Conservation (phyloP, 2,113 vertebrate species). For the Miniopterus natalensis region DNA sequence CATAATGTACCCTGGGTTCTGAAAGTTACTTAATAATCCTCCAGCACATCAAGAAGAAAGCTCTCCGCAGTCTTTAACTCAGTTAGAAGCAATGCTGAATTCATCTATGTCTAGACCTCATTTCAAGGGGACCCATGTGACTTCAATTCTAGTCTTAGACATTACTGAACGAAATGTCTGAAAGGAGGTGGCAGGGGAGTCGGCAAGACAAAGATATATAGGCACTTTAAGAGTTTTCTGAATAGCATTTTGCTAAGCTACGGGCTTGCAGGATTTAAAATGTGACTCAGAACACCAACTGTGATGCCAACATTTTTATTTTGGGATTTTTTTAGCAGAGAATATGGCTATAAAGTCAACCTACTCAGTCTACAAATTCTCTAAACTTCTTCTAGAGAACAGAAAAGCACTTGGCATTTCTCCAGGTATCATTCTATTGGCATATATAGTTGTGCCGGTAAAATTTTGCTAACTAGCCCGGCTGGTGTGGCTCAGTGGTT, state of each 20-base stretch:
- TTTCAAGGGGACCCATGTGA: background rate
- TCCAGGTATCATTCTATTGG: slow-evolving; percentile 67
- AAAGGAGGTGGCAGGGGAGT: slow-evolving; percentile 17
- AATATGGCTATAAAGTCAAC: slow-evolving; percentile 75
- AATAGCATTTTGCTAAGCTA: slow-evolving; percentile 74
- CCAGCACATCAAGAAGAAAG: background rate
- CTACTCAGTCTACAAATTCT: slow-evolving; percentile 68
- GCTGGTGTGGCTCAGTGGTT: too few relatives aligned
- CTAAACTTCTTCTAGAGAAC: slow-evolving; percentile 66
- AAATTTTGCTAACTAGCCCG: slow-evolving; percentile 33
- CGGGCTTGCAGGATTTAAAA: slow-evolving; percentile 71
- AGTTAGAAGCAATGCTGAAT: background rate
- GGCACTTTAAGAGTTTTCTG: slow-evolving; percentile 63
- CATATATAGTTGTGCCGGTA: slow-evolving; percentile 59
- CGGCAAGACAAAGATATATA: slow-evolving; percentile 19
- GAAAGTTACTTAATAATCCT: background rate
- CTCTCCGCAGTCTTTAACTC: background rate
- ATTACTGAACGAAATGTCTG: slow-evolving; percentile 27
- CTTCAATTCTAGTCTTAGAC: slow-evolving; percentile 46
- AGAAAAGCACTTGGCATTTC: slow-evolving; percentile 71
- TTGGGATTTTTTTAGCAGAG: slow-evolving; percentile 67
- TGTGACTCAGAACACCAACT: slow-evolving; percentile 74
- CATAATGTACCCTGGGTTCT: background rate
- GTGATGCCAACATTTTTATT: slow-evolving; percentile 56
- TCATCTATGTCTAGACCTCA: background rate